Evolutionary conservation across 2,797 vertebrate genomes (phyloP), one percentile per base, ranked within the genome.

Genomic region (Sebastes alutus): DNA sequence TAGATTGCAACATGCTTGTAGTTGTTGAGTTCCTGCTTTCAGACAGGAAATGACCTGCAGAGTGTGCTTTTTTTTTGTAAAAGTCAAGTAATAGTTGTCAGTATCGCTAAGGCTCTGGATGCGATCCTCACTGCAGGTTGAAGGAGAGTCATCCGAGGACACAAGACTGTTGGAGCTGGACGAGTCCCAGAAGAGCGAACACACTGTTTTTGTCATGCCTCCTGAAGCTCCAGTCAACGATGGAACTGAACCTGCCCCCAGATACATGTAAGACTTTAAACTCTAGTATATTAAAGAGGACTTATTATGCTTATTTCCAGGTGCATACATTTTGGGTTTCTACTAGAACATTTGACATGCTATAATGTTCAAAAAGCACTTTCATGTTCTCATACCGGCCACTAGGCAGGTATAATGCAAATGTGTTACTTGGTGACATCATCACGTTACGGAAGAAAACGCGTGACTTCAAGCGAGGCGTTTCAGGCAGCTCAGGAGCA

Each of bases 101-200:
- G 54, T 58, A 6, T 29, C 4, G 18, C 54, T 65, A 23, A 84
- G 13, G 27, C 30, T 71, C 20, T 63, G 20, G 7, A 49, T 91
- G 22, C 71, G 38, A 63, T 74, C 7, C 55, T 83, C 4, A 62
- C 91, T 92, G 66, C 92, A 99, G 99, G 95, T 96, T 49, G 98
- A 99, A 89, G 89, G 95, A 20, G 98, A 99, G 83, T 96, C 93
- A 0, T 80, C 96, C 0, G 99, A 99, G 91, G 99, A 99, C 76
- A 90, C 97, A 0, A 96, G 94, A 46, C 93, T 99, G 80, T 96
- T 99, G 92, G 99, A 99, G 84, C 94, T 99, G 89, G 99, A 99
- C 66, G 99, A 99, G 68, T 99, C 98, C 35, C 98, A 98, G 87
- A 99, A 97, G 90, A 99, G 98, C 72, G 99, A 99, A 78, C 98